These are phyloP conservation scores for Encarsia formosa DNA, from an alignment of 2,888 invertebrate genomes.

Conservation along the genomic window DNA sequence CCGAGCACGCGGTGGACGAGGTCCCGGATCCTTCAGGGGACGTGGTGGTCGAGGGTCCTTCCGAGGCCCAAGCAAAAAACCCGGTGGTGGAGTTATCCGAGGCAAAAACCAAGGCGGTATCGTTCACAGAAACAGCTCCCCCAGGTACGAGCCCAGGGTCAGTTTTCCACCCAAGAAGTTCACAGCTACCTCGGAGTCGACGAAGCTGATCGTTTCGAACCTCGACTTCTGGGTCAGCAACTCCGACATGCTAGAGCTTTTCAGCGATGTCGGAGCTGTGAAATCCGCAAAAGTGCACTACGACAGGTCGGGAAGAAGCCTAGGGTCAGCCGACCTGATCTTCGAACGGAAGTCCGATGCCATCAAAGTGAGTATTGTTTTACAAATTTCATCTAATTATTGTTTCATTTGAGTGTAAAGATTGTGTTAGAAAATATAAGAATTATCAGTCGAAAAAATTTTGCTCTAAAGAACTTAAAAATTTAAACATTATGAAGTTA, in stretches of 20 bases:
- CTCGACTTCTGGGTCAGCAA: slow-evolving; percentile 97
- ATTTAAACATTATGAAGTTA: too few relatives aligned
- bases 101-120: slow-evolving; percentile 71
- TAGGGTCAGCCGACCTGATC: slow-evolving; percentile 96
- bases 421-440: too few relatives aligned
- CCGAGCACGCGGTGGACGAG: slow-evolving; percentile 57
- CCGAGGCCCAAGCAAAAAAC: slow-evolving; percentile 57
- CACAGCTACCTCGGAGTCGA: slow-evolving; percentile 57
- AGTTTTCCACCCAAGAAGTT: slow-evolving; percentile 37
- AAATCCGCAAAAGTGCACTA: slow-evolving; percentile 95
- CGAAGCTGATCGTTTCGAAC: slow-evolving; percentile 92
- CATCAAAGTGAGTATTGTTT: slow-evolving; percentile 56
- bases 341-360: slow-evolving; percentile 91
- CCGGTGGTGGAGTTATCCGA: slow-evolving; percentile 60
- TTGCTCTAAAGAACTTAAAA: too few relatives aligned
- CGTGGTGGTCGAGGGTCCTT: too few relatives aligned
- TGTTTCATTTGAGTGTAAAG: too few relatives aligned
- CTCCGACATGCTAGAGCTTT: slow-evolving; percentile 93
- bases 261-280: slow-evolving; percentile 93
- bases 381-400: neutral
- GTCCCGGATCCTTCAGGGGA: slow-evolving; percentile 53
- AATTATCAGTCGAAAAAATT: too few relatives aligned
- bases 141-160: slow-evolving; percentile 76
- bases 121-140: slow-evolving; percentile 77
- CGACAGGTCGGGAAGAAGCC: slow-evolving; percentile 91